Conservation (phyloP, 2,113 vertebrate species). For the Platichthys flesus region DNA sequence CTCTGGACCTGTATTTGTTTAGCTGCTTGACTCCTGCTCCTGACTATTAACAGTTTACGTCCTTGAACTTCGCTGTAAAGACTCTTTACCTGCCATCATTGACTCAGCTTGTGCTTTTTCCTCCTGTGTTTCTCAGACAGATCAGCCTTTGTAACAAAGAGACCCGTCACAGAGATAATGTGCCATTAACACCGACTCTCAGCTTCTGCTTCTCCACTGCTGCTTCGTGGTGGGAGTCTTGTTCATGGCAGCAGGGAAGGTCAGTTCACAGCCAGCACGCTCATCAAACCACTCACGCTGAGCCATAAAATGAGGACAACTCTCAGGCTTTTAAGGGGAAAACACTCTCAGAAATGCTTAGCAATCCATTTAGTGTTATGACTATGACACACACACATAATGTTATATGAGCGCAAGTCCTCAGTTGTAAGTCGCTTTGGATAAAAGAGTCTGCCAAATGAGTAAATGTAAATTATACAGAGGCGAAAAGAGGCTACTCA, state of each 20-base stretch:
- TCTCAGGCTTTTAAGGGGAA: conserved; percentile 57
- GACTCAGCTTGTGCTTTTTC: neutral
- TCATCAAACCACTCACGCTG: conserved; percentile 54
- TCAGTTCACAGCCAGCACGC: conserved; percentile 25
- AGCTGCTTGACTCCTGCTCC: no score
- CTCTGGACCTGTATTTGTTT: no score
- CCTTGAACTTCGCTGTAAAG: neutral
- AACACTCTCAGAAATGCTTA: conserved; percentile 47
- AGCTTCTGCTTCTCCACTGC: conserved; percentile 19
- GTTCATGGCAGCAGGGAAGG: conserved; percentile 23
- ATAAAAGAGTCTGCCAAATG: neutral
- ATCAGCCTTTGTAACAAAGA: conserved; percentile 27
- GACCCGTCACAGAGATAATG: conserved; percentile 25
- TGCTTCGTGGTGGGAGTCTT: conserved; percentile 16
- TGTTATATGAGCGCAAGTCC: neutral
- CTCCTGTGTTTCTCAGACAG: neutral
- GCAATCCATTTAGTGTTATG: conserved; percentile 60
- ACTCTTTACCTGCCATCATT: no score
- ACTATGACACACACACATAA: conserved; percentile 30
- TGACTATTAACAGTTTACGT: no score
- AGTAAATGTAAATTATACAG: conserved; percentile 31
- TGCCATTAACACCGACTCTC: conserved; percentile 15
- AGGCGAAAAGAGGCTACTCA: conserved; percentile 30
- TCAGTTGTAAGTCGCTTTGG: neutral
- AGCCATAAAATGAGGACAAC: conserved; percentile 46